phyloP scores from a whole-genome alignment of 2,888 invertebrate species.

The Scrobipalpa atriplicella region DNA sequence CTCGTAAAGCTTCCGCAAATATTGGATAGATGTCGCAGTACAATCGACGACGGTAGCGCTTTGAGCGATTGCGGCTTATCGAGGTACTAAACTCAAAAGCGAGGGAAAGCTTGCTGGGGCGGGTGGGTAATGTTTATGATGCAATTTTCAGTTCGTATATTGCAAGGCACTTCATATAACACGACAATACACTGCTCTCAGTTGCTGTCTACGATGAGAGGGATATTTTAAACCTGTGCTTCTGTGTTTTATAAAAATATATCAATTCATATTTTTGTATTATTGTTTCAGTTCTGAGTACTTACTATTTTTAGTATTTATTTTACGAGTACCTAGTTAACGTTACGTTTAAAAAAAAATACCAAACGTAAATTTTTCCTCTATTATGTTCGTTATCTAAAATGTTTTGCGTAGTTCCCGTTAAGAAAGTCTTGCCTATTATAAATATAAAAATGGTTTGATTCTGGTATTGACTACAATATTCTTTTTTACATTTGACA shows the following conservation, averaged over 20 bases:
- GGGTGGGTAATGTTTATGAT: slow-evolving; percentile 71
- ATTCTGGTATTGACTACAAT: too few species aligned
- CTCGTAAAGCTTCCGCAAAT: slow-evolving; percentile 17
- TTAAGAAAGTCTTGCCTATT: too few species aligned
- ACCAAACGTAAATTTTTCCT: too few species aligned
- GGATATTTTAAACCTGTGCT: slow-evolving; percentile 45
- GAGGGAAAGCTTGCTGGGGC: slow-evolving; percentile 47
- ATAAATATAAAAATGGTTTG: too few species aligned
- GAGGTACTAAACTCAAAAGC: slow-evolving; percentile 47
- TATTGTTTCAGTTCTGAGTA: too few species aligned
- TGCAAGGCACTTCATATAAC: slow-evolving; percentile 72
- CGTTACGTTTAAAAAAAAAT: too few species aligned
- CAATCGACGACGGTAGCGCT: slow-evolving; percentile 44
- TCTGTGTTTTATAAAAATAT: slow-evolving; percentile 27
- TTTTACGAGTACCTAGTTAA: too few species aligned
- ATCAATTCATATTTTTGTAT: too few species aligned
- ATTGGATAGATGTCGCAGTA: slow-evolving; percentile 63
- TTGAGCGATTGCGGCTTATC: slow-evolving; percentile 41
- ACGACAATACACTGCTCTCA: slow-evolving; percentile 66
- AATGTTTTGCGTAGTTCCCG: too few species aligned
- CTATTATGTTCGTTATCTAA: too few species aligned
- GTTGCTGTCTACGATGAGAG: slow-evolving; percentile 54
- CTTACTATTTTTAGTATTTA: too few species aligned
- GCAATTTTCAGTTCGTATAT: slow-evolving; percentile 77
- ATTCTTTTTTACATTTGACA: too few species aligned